A percentile compares a stretch with the other conserved stretches of the same genome.
These are phyloP conservation scores for Porites rus DNA, from an alignment of 92 coral and sea anemone genomes.

Conservation along the genomic window DNA sequence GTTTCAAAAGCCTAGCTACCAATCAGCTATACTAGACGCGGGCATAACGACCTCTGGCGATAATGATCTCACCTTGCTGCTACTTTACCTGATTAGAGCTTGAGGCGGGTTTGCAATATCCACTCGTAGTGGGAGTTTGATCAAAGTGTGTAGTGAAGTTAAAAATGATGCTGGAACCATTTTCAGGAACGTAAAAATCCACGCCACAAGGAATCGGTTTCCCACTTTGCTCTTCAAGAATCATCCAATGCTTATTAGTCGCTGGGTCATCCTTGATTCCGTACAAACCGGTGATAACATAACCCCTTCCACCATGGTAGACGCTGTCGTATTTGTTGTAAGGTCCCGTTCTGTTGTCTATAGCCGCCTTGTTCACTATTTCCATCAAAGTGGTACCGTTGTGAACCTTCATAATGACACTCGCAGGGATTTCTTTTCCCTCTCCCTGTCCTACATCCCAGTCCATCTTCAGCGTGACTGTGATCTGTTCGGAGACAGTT, in stretches of 20 bases:
- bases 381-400: slow-evolving; percentile 27
- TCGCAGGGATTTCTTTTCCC: slow-evolving; percentile 9
- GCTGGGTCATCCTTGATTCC: slow-evolving; percentile 6
- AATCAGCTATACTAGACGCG: too few species aligned
- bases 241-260: neutral
- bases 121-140: neutral
- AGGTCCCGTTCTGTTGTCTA: neutral
- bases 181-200: slow-evolving; percentile 7
- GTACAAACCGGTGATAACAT: slow-evolving; percentile 24
- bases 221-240: slow-evolving; percentile 25
- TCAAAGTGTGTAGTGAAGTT: neutral
- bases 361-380: slow-evolving; percentile 42
- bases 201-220: slow-evolving; percentile 3
- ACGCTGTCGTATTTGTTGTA: slow-evolving; percentile 38
- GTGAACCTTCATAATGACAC: slow-evolving; percentile 10
- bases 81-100: neutral
- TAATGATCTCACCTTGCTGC: too few species aligned
- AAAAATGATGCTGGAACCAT: slow-evolving; percentile 23
- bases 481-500: slow-evolving; percentile 11
- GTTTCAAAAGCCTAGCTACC: too few species aligned
- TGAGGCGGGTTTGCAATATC: neutral
- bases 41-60: too few species aligned
- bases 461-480: slow-evolving; percentile 36
- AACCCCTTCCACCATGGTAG: slow-evolving; percentile 1
- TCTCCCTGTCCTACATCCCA: neutral